Evolutionary conservation across 2,797 vertebrate genomes (phyloP), one percentile per base, ranked within the genome.

Genomic region (Rhinogobio ventralis): DNA sequence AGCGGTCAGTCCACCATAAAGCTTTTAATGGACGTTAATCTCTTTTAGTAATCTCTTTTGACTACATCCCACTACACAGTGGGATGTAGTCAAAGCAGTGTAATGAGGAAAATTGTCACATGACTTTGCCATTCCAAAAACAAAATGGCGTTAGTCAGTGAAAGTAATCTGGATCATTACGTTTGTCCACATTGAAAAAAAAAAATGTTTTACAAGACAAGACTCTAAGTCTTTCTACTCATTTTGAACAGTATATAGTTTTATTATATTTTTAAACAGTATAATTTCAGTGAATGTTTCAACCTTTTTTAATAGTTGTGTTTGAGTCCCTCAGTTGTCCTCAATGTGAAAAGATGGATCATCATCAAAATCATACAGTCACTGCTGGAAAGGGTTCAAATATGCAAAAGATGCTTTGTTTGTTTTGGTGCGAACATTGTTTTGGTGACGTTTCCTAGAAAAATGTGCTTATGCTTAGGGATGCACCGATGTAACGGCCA

Each of bases 1-100:
- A 7, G 7, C 7, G 19, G 82, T 78, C 74, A 81, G 78, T 67
- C 60, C 71, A 39, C 68, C 33, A 5, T n/a, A 20, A 66, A 84
- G 74, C 67, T 71, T 84, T 84, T 68, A 78, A 78, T 78, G 39
- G 74, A 46, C 10, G 82, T 69, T 84, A 71, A 84, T 84, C 82
- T 84, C 74, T 77, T 71, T 68, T 57, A 42, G 62, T 46, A 74
- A n/a, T n/a, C n/a, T n/a, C n/a, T n/a, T n/a, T n/a, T n/a, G n/a
- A n/a, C n/a, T n/a, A n/a, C n/a, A n/a, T n/a, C n/a, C n/a, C n/a
- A n/a, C n/a, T 69, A 8, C 74, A 45, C 62, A 68, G 69, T 76
- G 79, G 67, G 80, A 81, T 68, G 30, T 60, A 78, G 64, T 83
- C 82, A 77, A 69, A 67, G 55, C 51, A 13, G 69, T 23, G 42